These are phyloP conservation scores for Lydus trimaculatus DNA, from an alignment of 2,888 invertebrate genomes.

Conservation along the genomic window DNA sequence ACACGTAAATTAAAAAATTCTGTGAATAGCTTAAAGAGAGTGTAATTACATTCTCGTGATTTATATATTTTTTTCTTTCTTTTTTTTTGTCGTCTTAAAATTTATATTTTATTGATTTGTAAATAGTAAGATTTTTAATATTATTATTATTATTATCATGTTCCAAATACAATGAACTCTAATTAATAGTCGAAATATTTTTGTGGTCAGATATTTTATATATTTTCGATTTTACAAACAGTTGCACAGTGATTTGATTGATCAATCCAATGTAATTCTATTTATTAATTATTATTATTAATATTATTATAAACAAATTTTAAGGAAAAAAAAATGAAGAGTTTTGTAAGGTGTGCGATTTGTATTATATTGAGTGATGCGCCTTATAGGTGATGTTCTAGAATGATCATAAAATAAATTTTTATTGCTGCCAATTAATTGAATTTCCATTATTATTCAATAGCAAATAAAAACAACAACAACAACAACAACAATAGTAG, in stretches of 20 bases:
- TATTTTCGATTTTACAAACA: constrained; percentile 1
- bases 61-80: background rate
- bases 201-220: constrained; percentile 8
- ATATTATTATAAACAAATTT: background rate
- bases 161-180: background rate
- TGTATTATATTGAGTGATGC: constrained; percentile 8
- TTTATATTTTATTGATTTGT: constrained; percentile 53
- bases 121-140: constrained; percentile 45
- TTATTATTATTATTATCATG: constrained; percentile 18
- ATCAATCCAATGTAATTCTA: background rate
- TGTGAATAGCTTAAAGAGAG: constrained; percentile 69
- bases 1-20: constrained; percentile 79
- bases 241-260: background rate
- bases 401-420: constrained; percentile 9
- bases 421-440: constrained; percentile 3
- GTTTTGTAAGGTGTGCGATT: background rate
- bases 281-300: background rate
- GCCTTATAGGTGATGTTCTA: constrained; percentile 8
- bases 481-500: too few species aligned
- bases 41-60: constrained; percentile 62
- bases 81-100: constrained; percentile 44
- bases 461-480: background rate
- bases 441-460: background rate
- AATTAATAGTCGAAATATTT: background rate
- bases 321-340: background rate